These are phyloP conservation scores for Tetheella fluctuosa DNA, from an alignment of 2,888 invertebrate genomes.

Conservation along the genomic window DNA sequence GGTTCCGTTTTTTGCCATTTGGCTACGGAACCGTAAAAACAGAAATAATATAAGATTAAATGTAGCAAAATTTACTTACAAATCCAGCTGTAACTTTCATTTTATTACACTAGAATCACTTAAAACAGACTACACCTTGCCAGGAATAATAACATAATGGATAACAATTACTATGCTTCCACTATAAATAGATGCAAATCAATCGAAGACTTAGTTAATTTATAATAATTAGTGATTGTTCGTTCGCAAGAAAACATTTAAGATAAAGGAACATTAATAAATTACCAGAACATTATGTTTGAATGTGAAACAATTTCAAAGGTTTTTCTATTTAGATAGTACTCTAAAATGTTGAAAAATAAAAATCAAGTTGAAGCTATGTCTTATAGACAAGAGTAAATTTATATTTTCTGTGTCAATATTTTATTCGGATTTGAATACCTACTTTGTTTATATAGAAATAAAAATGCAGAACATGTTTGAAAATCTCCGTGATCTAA, in stretches of 20 bases:
- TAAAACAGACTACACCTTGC: neutral
- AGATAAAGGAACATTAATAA: neutral
- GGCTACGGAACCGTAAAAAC: no score
- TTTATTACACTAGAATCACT: neutral
- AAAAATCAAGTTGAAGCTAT: no score
- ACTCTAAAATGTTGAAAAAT: neutral
- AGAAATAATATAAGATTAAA: no score
- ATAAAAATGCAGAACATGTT: no score
- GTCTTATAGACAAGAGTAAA: no score
- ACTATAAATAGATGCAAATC: slow-evolving; percentile 2
- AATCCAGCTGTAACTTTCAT: neutral
- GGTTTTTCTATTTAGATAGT: neutral
- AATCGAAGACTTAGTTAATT: neutral
- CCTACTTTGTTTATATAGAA: no score
- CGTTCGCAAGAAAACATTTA: neutral
- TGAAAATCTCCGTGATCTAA: no score
- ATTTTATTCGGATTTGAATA: no score
- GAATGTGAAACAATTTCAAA: neutral
- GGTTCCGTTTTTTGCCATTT: no score
- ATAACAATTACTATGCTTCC: neutral
- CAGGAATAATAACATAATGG: neutral
- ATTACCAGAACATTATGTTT: neutral
- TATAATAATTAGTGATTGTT: neutral
- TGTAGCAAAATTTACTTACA: neutral
- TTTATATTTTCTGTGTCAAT: no score